A percentile compares a stretch with the other conserved stretches of the same genome.
These are phyloP conservation scores for Melozone crissalis DNA, from an alignment of 2,113 vertebrate genomes.

Conservation along the genomic window DNA sequence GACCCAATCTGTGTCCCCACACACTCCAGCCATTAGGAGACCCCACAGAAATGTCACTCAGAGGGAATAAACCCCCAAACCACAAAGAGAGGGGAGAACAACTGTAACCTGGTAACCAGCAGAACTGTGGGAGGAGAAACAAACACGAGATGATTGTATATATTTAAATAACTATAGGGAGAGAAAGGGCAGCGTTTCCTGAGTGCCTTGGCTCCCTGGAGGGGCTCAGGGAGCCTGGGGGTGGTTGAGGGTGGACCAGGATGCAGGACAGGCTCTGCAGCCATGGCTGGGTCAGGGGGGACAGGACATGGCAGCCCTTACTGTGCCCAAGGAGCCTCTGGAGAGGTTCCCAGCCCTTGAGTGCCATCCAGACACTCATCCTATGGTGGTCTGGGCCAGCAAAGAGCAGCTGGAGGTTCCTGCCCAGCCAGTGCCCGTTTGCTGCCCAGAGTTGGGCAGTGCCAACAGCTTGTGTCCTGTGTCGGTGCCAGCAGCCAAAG, in stretches of 20 bases:
- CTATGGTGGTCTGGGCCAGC: rapidly evolving
- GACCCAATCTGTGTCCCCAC: neutral
- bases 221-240: neutral
- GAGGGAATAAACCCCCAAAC: neutral
- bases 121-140: slow-evolving; percentile 61
- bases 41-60: slow-evolving; percentile 39
- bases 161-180: slow-evolving; percentile 21
- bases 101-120: slow-evolving; percentile 60
- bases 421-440: rapidly evolving
- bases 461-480: neutral
- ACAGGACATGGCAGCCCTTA: neutral
- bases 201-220: neutral
- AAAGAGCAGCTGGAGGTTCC: neutral
- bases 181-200: slow-evolving; percentile 22
- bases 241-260: neutral
- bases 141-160: slow-evolving; percentile 44
- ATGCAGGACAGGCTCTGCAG: neutral
- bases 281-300: rapidly evolving
- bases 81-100: neutral
- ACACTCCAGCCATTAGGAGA: neutral
- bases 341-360: neutral
- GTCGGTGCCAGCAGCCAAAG: neutral
- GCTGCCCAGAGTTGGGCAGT: neutral
- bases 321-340: neutral
- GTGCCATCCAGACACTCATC: rapidly evolving